Conservation (phyloP, 1,140 invertebrate genomes). For the Harlomillsia oculata region DNA sequence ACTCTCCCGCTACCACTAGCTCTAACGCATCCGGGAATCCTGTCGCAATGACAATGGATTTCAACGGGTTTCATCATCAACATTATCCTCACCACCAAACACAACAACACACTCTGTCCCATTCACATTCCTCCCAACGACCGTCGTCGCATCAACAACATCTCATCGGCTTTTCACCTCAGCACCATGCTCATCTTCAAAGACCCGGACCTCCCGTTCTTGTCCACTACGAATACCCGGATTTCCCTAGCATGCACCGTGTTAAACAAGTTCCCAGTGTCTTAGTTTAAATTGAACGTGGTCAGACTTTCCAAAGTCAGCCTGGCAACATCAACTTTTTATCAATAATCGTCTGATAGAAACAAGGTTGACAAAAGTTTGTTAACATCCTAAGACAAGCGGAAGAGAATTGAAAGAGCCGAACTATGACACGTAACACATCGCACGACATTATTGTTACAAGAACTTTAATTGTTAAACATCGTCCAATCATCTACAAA, state of each 20-base stretch:
- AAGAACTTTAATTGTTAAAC: too few species aligned
- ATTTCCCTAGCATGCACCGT: conserved; percentile 22
- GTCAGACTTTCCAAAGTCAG: too few species aligned
- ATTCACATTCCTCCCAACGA: conserved; percentile 4
- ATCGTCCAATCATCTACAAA: too few species aligned
- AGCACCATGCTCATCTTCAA: conserved; percentile 11
- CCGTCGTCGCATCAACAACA: conserved; percentile 9
- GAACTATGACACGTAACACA: too few species aligned
- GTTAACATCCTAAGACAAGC: too few species aligned
- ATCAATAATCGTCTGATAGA: too few species aligned
- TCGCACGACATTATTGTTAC: too few species aligned
- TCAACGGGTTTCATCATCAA: conserved; percentile 11
- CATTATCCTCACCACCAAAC: not conserved
- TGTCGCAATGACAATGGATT: conserved; percentile 18
- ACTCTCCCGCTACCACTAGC: conserved; percentile 8
- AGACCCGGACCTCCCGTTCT: conserved; percentile 14
- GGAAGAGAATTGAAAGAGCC: too few species aligned
- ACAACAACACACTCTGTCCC: conserved; percentile 6
- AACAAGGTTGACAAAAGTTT: too few species aligned
- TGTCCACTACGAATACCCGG: conserved; percentile 21
- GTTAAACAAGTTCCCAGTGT: conserved; percentile 31
- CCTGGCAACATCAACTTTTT: too few species aligned
- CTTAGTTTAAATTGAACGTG: too few species aligned
- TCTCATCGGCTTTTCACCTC: conserved; percentile 12
- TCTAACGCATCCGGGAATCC: conserved; percentile 13